phyloP scores from a whole-genome alignment of 2,888 invertebrate species.

The Macrophya annulata region DNA sequence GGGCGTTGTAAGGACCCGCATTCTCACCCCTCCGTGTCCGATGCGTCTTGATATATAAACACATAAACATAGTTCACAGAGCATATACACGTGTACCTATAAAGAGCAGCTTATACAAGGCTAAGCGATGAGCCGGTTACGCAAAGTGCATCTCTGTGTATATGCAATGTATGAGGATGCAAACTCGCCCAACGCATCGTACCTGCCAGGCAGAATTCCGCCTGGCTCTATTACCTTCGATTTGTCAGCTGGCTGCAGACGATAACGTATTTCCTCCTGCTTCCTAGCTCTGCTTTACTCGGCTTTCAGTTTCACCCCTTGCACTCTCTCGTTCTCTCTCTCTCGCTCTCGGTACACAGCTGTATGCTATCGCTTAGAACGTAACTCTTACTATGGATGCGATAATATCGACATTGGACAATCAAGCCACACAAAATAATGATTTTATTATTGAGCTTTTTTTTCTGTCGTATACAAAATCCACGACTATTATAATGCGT shows the following conservation, averaged over 20 bases:
- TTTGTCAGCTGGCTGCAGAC: conserved; percentile 76
- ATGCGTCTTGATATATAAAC: not conserved
- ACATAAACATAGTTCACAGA: not conserved
- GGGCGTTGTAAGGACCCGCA: not conserved
- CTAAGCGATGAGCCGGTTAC: conserved; percentile 37
- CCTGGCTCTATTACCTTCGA: conserved; percentile 76
- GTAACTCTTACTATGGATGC: not conserved
- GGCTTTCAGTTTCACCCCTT: conserved; percentile 28
- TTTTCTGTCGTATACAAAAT: not conserved
- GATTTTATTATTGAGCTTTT: conserved; percentile 23
- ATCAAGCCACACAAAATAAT: not conserved
- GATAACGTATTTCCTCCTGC: conserved; percentile 73
- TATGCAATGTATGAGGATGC: conserved; percentile 34
- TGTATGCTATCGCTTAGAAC: not conserved
- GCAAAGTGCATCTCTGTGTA: conserved; percentile 15
- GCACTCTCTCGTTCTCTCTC: not conserved
- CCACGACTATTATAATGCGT: not conserved
- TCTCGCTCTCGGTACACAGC: not conserved
- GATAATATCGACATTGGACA: not conserved
- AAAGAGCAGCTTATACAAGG: conserved; percentile 30
- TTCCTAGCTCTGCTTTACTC: conserved; percentile 59
- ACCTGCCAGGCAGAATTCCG: conserved; percentile 72
- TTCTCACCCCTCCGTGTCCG: not conserved
- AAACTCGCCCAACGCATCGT: conserved; percentile 31
- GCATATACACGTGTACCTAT: conserved; percentile 28